phyloP scores from a whole-genome alignment of 2,888 invertebrate species.

The Dasypolia templi region DNA sequence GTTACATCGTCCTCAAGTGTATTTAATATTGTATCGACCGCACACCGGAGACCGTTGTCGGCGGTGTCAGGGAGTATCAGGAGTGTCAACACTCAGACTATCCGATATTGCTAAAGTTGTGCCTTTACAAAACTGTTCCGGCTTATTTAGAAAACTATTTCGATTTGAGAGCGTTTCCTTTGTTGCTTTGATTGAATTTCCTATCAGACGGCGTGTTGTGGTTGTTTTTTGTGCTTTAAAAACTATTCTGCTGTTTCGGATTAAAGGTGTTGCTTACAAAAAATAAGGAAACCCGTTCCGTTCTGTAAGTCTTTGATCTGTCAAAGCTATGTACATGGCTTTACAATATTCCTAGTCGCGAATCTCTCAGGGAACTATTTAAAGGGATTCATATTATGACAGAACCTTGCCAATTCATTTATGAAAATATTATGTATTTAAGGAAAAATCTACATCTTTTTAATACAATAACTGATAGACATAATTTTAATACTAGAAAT shows the following conservation, averaged over 20 bases:
- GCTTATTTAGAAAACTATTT: constrained; percentile 70
- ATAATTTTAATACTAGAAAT: too few species aligned
- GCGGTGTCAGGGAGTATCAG: constrained; percentile 47
- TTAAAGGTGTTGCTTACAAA: background rate
- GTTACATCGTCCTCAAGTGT: constrained; percentile 53
- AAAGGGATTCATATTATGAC: too few species aligned
- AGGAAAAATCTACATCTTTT: too few species aligned
- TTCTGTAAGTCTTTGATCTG: too few species aligned
- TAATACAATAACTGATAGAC: too few species aligned
- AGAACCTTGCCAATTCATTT: too few species aligned
- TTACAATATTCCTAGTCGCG: too few species aligned
- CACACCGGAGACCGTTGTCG: constrained; percentile 65
- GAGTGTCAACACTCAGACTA: constrained; percentile 63
- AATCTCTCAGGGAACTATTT: too few species aligned
- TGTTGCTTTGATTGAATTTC: constrained; percentile 62
- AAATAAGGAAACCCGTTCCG: background rate
- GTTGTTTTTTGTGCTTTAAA: constrained; percentile 31
- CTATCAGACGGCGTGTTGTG: constrained; percentile 19
- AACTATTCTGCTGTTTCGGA: constrained; percentile 9
- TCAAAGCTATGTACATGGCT: too few species aligned
- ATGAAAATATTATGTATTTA: too few species aligned
- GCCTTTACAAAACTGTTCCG: constrained; percentile 62
- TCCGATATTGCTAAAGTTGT: constrained; percentile 74
- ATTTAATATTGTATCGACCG: constrained; percentile 72
- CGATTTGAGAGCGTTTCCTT: constrained; percentile 54